A percentile compares a stretch with the other conserved stretches of the same genome.
Evolutionary conservation across 2,113 vertebrate genomes (phyloP).

Genomic region (Melospiza georgiana): DNA sequence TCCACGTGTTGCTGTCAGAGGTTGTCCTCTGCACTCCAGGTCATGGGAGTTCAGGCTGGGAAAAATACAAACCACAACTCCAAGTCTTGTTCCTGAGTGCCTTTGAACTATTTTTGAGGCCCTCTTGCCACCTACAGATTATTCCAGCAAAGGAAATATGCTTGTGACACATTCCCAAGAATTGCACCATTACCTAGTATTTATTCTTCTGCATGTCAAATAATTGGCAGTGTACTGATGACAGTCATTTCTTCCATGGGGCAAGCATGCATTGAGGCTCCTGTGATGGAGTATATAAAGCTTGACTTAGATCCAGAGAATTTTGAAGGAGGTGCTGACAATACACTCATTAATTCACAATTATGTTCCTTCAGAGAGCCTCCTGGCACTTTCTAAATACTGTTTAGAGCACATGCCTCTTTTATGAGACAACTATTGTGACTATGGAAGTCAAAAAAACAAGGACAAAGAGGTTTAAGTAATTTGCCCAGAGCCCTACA

Average conservation of each 20-base stretch:
- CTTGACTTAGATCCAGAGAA: conserved; percentile 24
- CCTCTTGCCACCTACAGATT: conserved; percentile 50
- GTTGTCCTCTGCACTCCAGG: not conserved
- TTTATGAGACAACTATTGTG: not conserved
- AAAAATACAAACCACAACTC: not conserved
- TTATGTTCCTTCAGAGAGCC: not conserved
- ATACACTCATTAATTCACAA: conserved; percentile 51
- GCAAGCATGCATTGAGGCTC: not conserved
- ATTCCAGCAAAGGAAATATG: not conserved
- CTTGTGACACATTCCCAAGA: not conserved
- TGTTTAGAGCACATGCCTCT: conserved; percentile 18
- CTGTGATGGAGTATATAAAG: not conserved
- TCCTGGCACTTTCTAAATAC: conserved; percentile 19
- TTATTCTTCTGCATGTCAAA: not conserved
- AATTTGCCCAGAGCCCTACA: not conserved
- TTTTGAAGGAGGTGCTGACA: conserved; percentile 47
- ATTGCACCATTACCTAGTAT: not conserved
- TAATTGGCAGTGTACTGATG: not conserved
- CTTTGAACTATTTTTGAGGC: not conserved
- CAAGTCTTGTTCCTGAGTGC: not conserved
- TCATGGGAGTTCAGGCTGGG: not conserved
- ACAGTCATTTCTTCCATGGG: not conserved
- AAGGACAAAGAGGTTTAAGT: conserved; percentile 5
- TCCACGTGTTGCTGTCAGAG: not conserved
- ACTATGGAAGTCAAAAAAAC: not conserved